A percentile compares a stretch with the other conserved stretches of the same genome.
Evolutionary conservation across 2,797 vertebrate species (phyloP).

Genomic region (Antennarius maculatus): DNA sequence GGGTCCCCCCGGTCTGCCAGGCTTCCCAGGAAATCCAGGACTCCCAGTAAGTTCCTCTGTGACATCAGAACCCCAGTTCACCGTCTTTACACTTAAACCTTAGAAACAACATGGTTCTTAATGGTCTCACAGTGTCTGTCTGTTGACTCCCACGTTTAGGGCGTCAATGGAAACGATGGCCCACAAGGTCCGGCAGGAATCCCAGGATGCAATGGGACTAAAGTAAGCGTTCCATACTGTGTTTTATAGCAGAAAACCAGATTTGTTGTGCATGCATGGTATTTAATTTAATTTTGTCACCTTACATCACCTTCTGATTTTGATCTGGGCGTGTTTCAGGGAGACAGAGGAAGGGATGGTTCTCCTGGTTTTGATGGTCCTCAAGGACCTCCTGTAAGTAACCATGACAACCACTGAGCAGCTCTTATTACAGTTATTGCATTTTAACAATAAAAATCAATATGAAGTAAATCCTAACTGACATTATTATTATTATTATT

Average conservation of each 20-base stretch:
- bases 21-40: conserved; percentile 94
- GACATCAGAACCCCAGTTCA: background rate
- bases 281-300: background rate
- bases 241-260: background rate
- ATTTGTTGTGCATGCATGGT: background rate
- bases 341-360: conserved; percentile 89
- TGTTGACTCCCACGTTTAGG: conserved; percentile 74
- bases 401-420: background rate
- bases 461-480: background rate
- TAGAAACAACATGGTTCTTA: background rate
- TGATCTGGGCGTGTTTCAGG: conserved; percentile 76
- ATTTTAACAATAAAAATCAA: background rate
- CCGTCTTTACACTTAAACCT: background rate
- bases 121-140: conserved; percentile 11
- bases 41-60: conserved; percentile 87
- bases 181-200: conserved; percentile 89
- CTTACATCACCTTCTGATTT: conserved; percentile 4
- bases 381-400: conserved; percentile 88
- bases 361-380: conserved; percentile 84
- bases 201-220: conserved; percentile 98
- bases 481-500: background rate
- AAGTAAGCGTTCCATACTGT: conserved; percentile 80
- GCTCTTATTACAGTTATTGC: background rate
- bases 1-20: conserved; percentile 89
- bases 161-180: conserved; percentile 95